phyloP scores from a whole-genome alignment of 1,140 invertebrate species.

The Coelopa frigida region DNA sequence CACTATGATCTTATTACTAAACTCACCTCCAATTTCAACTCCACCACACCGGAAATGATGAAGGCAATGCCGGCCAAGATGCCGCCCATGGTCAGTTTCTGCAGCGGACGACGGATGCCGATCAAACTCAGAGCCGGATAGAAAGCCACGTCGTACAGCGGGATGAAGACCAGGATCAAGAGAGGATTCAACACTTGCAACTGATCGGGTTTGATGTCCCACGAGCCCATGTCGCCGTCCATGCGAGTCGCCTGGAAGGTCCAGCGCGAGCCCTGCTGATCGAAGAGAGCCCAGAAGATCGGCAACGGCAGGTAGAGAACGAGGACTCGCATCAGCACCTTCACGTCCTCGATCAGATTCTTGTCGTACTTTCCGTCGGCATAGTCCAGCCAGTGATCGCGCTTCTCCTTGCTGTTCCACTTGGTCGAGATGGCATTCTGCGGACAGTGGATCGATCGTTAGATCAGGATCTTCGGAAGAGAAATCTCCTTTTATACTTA shows the following conservation, averaged over 20 bases:
- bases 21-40: constrained; percentile 64
- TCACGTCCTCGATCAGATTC: constrained; percentile 61
- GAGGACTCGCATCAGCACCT: constrained; percentile 59
- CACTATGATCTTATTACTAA: no score
- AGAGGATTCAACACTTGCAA: constrained; percentile 74
- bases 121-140: constrained; percentile 56
- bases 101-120: constrained; percentile 47
- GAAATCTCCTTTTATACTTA: constrained; percentile 54
- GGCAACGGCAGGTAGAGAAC: constrained; percentile 72
- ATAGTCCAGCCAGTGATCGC: constrained; percentile 76
- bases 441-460: constrained; percentile 44
- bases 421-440: constrained; percentile 59
- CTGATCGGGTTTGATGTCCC: constrained; percentile 69
- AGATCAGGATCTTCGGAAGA: background rate
- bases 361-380: constrained; percentile 64
- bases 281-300: constrained; percentile 77
- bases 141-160: constrained; percentile 65
- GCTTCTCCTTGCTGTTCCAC: constrained; percentile 52
- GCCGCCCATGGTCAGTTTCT: constrained; percentile 65
- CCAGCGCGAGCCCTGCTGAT: constrained; percentile 87
- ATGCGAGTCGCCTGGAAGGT: constrained; percentile 88
- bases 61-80: constrained; percentile 77
- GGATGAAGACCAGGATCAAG: constrained; percentile 70
- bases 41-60: constrained; percentile 76
- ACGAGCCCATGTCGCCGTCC: constrained; percentile 68